These are phyloP conservation scores for Peribatodes rhomboidaria DNA, from an alignment of 2,888 invertebrate genomes.

Conservation along the genomic window DNA sequence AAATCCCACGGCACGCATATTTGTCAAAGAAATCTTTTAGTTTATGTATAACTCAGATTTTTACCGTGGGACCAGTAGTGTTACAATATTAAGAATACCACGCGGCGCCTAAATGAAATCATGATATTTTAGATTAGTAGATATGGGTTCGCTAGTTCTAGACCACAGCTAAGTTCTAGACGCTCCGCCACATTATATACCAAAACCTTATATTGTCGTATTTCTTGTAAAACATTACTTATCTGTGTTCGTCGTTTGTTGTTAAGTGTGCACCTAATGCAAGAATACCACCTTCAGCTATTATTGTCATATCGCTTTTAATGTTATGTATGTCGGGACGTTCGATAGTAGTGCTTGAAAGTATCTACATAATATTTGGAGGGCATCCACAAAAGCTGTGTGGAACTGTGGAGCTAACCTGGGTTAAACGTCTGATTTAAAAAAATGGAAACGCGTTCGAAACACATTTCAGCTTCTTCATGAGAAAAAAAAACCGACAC, in stretches of 20 bases:
- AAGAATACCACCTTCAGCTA: slow-evolving; percentile 15
- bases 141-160: slow-evolving; percentile 14
- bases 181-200: slow-evolving; percentile 17
- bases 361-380: neutral
- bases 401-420: neutral
- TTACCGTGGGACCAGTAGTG: slow-evolving; percentile 72
- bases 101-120: slow-evolving; percentile 37
- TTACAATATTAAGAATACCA: slow-evolving; percentile 53
- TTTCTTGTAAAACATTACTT: slow-evolving; percentile 8
- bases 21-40: slow-evolving; percentile 51
- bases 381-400: neutral
- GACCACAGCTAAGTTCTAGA: slow-evolving; percentile 8
- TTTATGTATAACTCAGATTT: slow-evolving; percentile 64
- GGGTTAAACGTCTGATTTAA: no score
- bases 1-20: slow-evolving; percentile 51
- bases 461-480: no score
- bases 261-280: slow-evolving; percentile 18
- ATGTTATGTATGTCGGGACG: slow-evolving; percentile 12
- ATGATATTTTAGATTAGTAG: neutral
- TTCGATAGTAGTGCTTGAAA: slow-evolving; percentile 3
- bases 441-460: no score
- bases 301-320: slow-evolving; percentile 21
- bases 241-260: slow-evolving; percentile 19
- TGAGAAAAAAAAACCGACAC: no score
- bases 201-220: slow-evolving; percentile 17